Evolutionary conservation across 2,113 vertebrate genomes (phyloP), one percentile per base, ranked within the genome.

Genomic region (Diphyllodes magnificus): DNA sequence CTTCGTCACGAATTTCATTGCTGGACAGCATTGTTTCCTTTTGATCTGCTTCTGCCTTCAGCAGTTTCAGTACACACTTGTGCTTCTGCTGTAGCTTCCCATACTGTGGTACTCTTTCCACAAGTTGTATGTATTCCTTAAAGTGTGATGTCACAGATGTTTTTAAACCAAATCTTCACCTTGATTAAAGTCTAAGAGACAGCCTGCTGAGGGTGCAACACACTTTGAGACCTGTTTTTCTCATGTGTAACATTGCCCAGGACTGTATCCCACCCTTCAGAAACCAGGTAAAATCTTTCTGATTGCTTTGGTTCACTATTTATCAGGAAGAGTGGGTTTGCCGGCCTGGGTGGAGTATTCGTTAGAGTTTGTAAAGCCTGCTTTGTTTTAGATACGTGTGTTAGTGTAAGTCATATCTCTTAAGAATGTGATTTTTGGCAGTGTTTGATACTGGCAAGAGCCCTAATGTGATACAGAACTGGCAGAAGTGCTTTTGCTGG

Each of bases 401-500:
- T 82, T 82, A 53, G 45, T 50, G 12, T 93, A 95, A 81, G 65
- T 64, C 61, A 66, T 72, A 61, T 91, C 69, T 72, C 78, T 72
- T 68, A 87, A 39, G 78, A 92, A 82, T 87, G 83, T 96, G 91
- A 65, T 90, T 89, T 93, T 87, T 97, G 85, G 86, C 30, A 0
- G 39, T 2, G 7, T 79, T 87, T 71, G 28, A 57, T 72, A 44
- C 20, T 91, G 86, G 70, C 73, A 79, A 72, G 16, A 92, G 37
- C 25, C 70, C 40, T 79, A 72, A 79, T 22, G 30, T 63, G 70
- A 89, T 45, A 72, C 9, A 88, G 50, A 87, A 60, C 78, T 91
- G 65, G 66, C 81, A 93, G 57, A 40, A 82, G 17, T 82, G 23
- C 19, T 89, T 94, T 94, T 92, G 15, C 50, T 80, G 33, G 18